A percentile compares a stretch with the other conserved stretches of the same genome.
phyloP scores from a whole-genome alignment of 2,113 vertebrate species.

The Nestor notabilis region DNA sequence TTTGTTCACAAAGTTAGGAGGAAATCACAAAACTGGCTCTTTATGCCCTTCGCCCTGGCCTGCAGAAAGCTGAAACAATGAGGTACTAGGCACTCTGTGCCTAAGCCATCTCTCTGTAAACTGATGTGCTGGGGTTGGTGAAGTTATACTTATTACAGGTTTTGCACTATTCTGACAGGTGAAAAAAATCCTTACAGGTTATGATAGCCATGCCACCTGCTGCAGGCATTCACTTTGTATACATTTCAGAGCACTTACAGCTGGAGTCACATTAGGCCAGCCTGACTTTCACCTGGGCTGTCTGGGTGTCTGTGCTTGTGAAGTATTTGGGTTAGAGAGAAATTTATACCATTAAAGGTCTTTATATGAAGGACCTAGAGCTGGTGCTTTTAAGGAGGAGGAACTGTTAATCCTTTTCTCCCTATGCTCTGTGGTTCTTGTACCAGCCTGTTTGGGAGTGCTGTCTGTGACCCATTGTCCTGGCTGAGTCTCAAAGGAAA shows the following conservation, averaged over 20 bases:
- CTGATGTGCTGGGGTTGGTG: neutral
- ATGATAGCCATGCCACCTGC: neutral
- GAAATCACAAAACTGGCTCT: neutral
- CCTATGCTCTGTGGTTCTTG: too few species aligned
- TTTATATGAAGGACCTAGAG: neutral
- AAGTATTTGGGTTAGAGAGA: neutral
- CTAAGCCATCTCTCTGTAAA: neutral
- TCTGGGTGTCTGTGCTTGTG: neutral
- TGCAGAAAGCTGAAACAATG: neutral
- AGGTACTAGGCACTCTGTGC: neutral
- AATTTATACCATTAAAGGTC: neutral
- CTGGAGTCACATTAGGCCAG: neutral
- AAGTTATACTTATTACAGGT: neutral
- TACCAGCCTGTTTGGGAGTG: neutral
- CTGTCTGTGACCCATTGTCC: neutral
- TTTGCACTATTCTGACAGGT: neutral
- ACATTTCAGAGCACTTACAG: neutral
- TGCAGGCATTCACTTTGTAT: neutral
- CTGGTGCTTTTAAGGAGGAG: neutral
- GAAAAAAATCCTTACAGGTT: neutral
- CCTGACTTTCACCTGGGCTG: neutral
- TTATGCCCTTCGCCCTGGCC: neutral
- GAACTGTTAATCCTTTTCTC: neutral
- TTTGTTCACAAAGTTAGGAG: neutral
- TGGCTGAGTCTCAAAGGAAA: neutral